A percentile compares a stretch with the other conserved stretches of the same genome.
phyloP scores from a whole-genome alignment of 2,888 invertebrate genomes.

The Cyclophora albipunctata region DNA sequence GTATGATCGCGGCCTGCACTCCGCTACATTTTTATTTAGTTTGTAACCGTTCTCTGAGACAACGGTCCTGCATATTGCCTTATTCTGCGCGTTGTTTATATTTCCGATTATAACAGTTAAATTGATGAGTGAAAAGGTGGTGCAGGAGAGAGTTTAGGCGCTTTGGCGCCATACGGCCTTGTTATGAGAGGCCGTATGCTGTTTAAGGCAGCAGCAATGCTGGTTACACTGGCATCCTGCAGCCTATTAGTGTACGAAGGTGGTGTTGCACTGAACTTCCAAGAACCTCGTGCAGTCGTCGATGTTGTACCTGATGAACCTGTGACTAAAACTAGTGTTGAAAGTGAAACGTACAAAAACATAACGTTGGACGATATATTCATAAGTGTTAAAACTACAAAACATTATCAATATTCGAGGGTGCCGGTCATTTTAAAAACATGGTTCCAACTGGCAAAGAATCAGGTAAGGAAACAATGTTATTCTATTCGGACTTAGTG shows the following conservation, averaged over 20 bases:
- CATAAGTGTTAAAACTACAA: slow-evolving; percentile 96
- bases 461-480: slow-evolving; percentile 80
- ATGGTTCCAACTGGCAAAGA: slow-evolving; percentile 94
- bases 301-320: slow-evolving; percentile 64
- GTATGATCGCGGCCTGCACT: slow-evolving; percentile 54
- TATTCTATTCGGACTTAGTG: too few species aligned
- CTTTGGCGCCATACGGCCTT: slow-evolving; percentile 53
- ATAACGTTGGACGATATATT: slow-evolving; percentile 90
- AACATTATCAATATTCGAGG: slow-evolving; percentile 88
- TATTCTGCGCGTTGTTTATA: slow-evolving; percentile 37
- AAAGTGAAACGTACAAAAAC: slow-evolving; percentile 64
- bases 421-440: slow-evolving; percentile 92
- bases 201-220: slow-evolving; percentile 67
- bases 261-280: slow-evolving; percentile 65
- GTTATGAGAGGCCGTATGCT: slow-evolving; percentile 66
- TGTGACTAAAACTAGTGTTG: slow-evolving; percentile 63
- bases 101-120: slow-evolving; percentile 55
- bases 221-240: slow-evolving; percentile 75
- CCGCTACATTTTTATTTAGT: slow-evolving; percentile 75
- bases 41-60: slow-evolving; percentile 61
- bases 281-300: slow-evolving; percentile 65
- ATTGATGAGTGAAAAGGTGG: slow-evolving; percentile 68
- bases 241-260: slow-evolving; percentile 78
- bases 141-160: slow-evolving; percentile 47
- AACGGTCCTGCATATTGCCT: slow-evolving; percentile 31